These are phyloP conservation scores for Dryococelus australis DNA, from an alignment of 2,888 invertebrate genomes.

Conservation along the genomic window DNA sequence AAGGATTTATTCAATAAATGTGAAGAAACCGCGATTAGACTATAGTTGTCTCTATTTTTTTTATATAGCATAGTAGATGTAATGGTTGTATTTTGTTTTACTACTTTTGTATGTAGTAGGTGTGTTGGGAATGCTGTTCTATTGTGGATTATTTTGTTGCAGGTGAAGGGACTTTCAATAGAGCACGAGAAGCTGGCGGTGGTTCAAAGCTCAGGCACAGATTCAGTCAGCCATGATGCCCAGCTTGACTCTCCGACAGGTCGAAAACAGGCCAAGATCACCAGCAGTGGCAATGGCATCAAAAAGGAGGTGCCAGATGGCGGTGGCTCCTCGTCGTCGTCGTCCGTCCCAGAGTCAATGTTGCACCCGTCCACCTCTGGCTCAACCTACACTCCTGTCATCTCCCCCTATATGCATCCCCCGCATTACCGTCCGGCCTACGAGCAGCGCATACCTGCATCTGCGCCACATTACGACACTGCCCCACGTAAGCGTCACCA, in stretches of 20 bases:
- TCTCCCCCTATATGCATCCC: slow-evolving; percentile 61
- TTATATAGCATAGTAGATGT: no score
- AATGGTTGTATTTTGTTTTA: no score
- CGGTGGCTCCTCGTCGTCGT: slow-evolving; percentile 25
- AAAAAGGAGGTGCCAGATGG: slow-evolving; percentile 50
- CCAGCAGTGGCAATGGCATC: slow-evolving; percentile 48
- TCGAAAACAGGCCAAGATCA: slow-evolving; percentile 44
- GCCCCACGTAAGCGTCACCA: slow-evolving; percentile 63
- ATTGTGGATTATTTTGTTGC: slow-evolving; percentile 40
- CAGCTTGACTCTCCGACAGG: slow-evolving; percentile 57
- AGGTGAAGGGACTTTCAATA: slow-evolving; percentile 81
- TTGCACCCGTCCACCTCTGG: slow-evolving; percentile 50
- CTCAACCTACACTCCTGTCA: slow-evolving; percentile 59
- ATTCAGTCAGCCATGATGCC: slow-evolving; percentile 54
- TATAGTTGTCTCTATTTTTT: no score
- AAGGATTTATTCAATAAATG: no score
- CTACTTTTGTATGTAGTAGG: no score
- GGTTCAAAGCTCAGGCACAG: slow-evolving; percentile 65
- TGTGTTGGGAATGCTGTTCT: no score
- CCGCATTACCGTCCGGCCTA: slow-evolving; percentile 57
- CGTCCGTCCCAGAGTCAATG: slow-evolving; percentile 28
- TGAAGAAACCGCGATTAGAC: no score
- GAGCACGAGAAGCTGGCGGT: slow-evolving; percentile 74
- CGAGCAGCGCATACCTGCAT: slow-evolving; percentile 58
- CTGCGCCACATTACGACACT: slow-evolving; percentile 42